Evolutionary conservation across 2,113 vertebrate species (phyloP).

Genomic region (Canis aureus): DNA sequence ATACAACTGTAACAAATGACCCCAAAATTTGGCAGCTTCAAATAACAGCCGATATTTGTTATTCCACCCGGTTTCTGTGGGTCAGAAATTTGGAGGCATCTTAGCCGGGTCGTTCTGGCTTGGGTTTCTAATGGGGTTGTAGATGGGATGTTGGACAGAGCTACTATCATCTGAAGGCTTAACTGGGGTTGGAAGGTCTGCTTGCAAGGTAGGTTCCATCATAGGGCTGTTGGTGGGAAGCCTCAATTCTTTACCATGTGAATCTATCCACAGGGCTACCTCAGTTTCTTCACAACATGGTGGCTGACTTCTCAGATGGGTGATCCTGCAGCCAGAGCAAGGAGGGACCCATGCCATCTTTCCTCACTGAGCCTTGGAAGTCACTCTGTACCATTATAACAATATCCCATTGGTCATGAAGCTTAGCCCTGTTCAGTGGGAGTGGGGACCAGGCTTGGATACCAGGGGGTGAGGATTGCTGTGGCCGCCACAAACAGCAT

Average conservation of each 20-base stretch:
- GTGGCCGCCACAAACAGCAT: neutral
- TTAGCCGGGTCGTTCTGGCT: neutral
- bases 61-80: neutral
- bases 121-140: neutral
- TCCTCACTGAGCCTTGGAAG: neutral
- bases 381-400: neutral
- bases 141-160: neutral
- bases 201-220: neutral
- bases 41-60: neutral
- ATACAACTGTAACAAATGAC: neutral
- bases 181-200: neutral
- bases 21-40: neutral
- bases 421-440: neutral
- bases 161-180: neutral
- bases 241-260: neutral
- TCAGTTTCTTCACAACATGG: neutral
- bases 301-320: neutral
- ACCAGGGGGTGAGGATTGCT: neutral
- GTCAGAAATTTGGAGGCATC: neutral
- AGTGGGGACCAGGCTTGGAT: neutral
- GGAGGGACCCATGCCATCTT: neutral
- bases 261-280: neutral
- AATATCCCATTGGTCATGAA: neutral
- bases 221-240: neutral
- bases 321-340: neutral